These are phyloP conservation scores for Crotalus helleri DNA, from an alignment of 2,113 vertebrate genomes.

Conservation along the genomic window DNA sequence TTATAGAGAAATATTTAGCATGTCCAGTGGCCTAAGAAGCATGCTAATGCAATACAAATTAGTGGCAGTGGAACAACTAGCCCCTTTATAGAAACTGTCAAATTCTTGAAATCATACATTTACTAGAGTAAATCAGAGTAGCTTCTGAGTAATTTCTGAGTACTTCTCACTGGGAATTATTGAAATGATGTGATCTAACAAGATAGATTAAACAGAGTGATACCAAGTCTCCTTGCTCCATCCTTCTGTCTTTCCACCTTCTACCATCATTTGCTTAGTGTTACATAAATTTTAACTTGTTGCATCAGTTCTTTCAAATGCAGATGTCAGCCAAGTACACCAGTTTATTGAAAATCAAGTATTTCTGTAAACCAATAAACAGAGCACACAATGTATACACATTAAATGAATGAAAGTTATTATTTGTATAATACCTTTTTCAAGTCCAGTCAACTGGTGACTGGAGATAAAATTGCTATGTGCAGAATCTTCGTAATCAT, in stretches of 20 bases:
- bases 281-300: neutral
- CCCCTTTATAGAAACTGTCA: neutral
- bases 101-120: neutral
- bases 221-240: neutral
- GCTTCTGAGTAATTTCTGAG: neutral
- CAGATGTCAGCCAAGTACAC: neutral
- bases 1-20: neutral
- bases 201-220: neutral
- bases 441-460: slow-evolving; percentile 76
- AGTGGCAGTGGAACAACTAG: neutral
- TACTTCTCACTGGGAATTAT: neutral
- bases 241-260: neutral
- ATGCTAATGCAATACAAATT: neutral
- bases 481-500: slow-evolving; percentile 71
- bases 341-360: neutral
- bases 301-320: neutral
- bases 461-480: slow-evolving; percentile 60
- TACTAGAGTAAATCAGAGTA: neutral
- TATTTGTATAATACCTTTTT: slow-evolving; percentile 80
- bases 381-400: neutral
- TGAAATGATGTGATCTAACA: neutral
- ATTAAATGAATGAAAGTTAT: neutral
- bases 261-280: neutral
- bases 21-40: neutral
- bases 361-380: neutral